phyloP scores from a whole-genome alignment of 2,113 vertebrate genomes.

The Pseudonaja textilis region DNA sequence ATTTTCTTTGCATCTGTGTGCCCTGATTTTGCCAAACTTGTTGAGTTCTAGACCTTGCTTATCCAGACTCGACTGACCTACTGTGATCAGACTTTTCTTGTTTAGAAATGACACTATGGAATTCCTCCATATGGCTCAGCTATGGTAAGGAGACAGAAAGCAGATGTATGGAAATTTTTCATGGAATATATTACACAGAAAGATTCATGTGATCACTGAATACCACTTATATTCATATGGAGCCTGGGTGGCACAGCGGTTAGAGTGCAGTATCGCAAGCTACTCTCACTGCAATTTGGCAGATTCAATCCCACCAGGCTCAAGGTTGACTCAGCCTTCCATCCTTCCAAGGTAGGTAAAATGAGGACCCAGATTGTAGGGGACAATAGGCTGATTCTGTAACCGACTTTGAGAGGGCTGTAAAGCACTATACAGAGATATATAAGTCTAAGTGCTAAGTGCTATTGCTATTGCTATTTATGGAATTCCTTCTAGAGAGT shows the following conservation, averaged over 20 bases:
- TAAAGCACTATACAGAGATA: too few species aligned
- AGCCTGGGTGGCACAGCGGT: too few species aligned
- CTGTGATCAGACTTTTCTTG: neutral
- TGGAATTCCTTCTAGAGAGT: neutral
- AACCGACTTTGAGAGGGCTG: too few species aligned
- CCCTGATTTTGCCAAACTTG: neutral
- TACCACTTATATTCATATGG: neutral
- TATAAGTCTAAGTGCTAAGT: too few species aligned
- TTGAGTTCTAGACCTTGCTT: neutral
- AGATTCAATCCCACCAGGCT: too few species aligned
- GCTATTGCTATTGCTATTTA: neutral
- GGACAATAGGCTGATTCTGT: too few species aligned
- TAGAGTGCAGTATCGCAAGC: too few species aligned
- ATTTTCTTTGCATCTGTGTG: neutral
- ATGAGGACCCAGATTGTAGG: too few species aligned
- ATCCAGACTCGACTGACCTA: neutral
- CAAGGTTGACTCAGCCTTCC: too few species aligned
- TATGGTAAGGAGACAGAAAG: neutral
- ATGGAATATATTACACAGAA: neutral
- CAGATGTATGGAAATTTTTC: neutral
- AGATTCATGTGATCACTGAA: neutral
- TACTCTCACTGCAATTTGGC: too few species aligned
- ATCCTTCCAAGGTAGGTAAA: too few species aligned
- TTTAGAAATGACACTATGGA: neutral
- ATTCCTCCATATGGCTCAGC: neutral